phyloP scores from a whole-genome alignment of 1,140 invertebrate genomes.

The Anastrepha obliqua region DNA sequence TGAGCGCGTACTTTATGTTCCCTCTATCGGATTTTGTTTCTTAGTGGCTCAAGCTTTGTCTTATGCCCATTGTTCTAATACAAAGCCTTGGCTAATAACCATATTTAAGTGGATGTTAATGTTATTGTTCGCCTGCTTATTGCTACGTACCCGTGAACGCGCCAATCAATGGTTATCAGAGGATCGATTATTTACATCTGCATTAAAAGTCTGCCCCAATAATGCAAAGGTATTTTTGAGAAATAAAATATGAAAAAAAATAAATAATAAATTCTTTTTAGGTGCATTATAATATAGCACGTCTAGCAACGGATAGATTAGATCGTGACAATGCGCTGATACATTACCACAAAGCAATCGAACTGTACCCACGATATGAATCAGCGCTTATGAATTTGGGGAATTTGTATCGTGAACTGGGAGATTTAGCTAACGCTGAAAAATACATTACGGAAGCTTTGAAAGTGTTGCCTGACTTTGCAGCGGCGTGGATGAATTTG shows the following conservation, averaged over 20 bases:
- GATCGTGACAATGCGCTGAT: constrained; percentile 81
- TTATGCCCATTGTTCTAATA: background rate
- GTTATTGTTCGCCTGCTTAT: constrained; percentile 70
- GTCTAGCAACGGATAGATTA: constrained; percentile 86
- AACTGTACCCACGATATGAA: constrained; percentile 92
- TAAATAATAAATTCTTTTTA: constrained; percentile 21
- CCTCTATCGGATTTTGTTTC: constrained; percentile 90
- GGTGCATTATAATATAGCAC: constrained; percentile 93
- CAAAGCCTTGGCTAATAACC: background rate
- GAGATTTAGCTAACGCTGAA: constrained; percentile 85
- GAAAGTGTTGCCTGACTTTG: constrained; percentile 87
- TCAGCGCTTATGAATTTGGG: constrained; percentile 98
- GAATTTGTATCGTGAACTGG: constrained; percentile 90
- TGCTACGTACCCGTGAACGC: constrained; percentile 81
- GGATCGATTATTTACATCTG: constrained; percentile 83
- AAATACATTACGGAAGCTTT: constrained; percentile 84
- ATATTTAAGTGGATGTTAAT: constrained; percentile 67
- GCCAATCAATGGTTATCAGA: constrained; percentile 88
- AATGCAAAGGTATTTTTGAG: constrained; percentile 88
- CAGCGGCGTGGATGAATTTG: constrained; percentile 98
- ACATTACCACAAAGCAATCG: constrained; percentile 88
- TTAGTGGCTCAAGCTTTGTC: constrained; percentile 82
- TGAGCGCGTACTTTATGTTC: constrained; percentile 89
- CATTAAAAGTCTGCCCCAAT: constrained; percentile 84
- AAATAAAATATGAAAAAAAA: background rate